Evolutionary conservation across 2,888 invertebrate species (phyloP).

Genomic region (Exocentrus adspersus): DNA sequence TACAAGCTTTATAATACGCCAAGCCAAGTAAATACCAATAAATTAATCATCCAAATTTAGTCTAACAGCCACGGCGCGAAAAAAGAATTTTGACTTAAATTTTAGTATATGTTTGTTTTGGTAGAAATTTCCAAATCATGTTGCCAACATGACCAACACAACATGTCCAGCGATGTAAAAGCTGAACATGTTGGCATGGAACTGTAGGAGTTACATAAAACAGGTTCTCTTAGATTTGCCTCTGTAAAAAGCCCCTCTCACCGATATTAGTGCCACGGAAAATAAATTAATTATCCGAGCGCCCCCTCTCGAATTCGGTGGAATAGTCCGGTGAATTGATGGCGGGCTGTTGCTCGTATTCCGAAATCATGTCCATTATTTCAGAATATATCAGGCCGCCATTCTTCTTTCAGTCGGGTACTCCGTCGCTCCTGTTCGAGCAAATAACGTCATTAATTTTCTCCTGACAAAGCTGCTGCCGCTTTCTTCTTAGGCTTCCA

Average conservation of each 20-base stretch:
- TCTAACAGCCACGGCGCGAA: too few relatives aligned
- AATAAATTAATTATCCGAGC: conserved; percentile 48
- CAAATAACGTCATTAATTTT: conserved; percentile 44
- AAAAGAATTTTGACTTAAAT: too few relatives aligned
- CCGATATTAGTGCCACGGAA: conserved; percentile 49
- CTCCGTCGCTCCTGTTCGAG: conserved; percentile 42
- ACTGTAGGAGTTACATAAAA: conserved; percentile 4
- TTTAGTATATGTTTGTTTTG: too few relatives aligned
- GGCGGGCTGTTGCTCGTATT: conserved; percentile 46
- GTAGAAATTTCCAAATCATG: too few relatives aligned
- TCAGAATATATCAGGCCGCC: conserved; percentile 48
- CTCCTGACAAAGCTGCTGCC: conserved; percentile 18
- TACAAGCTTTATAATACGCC: too few relatives aligned
- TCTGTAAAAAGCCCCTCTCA: conserved; percentile 1
- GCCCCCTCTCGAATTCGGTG: conserved; percentile 31
- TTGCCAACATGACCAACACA: background rate
- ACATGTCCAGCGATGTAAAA: background rate
- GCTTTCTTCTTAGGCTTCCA: too few relatives aligned
- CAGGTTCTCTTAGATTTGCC: conserved; percentile 17
- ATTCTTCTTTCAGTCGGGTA: conserved; percentile 36
- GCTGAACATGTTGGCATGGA: too few relatives aligned
- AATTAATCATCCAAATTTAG: too few relatives aligned
- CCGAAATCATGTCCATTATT: conserved; percentile 48
- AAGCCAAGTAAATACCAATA: too few relatives aligned
- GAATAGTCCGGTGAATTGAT: conserved; percentile 46